Base-by-base conservation (phyloP, 1,140 invertebrate species). In the Coenobita brevimanus region DNA sequence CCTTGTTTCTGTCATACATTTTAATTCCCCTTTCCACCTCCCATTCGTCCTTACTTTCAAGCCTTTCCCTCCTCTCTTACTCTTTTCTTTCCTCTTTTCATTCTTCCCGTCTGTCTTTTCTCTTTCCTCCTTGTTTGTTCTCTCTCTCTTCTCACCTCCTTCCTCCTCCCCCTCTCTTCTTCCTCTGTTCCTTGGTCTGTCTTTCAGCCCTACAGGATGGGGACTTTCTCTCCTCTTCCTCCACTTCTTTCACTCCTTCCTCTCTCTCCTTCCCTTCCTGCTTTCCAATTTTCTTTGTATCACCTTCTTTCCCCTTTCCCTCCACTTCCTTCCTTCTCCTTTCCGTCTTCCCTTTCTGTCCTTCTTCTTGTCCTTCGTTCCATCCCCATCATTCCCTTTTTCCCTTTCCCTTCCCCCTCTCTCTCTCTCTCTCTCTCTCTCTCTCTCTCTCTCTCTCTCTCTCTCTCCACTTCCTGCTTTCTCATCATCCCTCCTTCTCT, bases 341-440 rank as follows among this genome's bases (percentile, higher is more conserved):
- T n/a, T n/a, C n/a, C n/a, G n/a, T n/a, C n/a, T n/a, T n/a, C n/a
- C n/a, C n/a, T n/a, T n/a, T n/a, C n/a, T n/a, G n/a, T n/a, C n/a
- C n/a, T n/a, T n/a, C n/a, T n/a, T n/a, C n/a, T n/a, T n/a, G n/a
- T n/a, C n/a, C n/a, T n/a, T n/a, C n/a, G n/a, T n/a, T n/a, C n/a
- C n/a, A n/a, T n/a, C n/a, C n/a, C n/a, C n/a, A n/a, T n/a, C 21
- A 3, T 62, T 62, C 4, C 3, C 3, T 62, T 62, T n/a, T 27
- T 21, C 27, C 4, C 4, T 21, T 21, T 62, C 3, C 60, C 3
- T 62, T 38, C 3, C 33, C 30, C 24, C 3, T 71, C 67, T 38
- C 67, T 67, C 64, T 67, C 64, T 67, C 64, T 67, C 4, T 67
- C 64, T 67, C 4, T 67, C 64, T 67, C 64, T 67, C 64, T 64